Base-by-base conservation (phyloP, 53 echinoderm and acorn worm genomes). In the Mesocentrotus franciscanus region DNA sequence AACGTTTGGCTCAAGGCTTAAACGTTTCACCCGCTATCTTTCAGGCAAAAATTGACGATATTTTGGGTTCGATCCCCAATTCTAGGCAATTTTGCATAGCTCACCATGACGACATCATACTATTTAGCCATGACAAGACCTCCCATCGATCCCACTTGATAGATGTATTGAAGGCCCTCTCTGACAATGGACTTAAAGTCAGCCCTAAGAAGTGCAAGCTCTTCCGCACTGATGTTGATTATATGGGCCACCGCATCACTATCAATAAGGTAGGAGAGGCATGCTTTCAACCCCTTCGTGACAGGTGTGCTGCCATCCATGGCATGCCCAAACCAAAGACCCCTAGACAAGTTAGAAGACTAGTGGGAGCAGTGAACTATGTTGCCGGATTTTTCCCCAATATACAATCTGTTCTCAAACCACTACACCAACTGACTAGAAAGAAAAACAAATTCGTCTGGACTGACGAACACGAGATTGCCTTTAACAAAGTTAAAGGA, bases 21-120 rank as follows among this genome's bases (percentile, higher is more conserved):
- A 81, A 81, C 17, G 42, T 95, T 39, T 90, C 90, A 34, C 96
- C 96, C n/a, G 93, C 76, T 10, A 72, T 96, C 14, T 96, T 96
- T 78, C 96, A 96, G 42, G 95, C 91, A 39, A 95, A 95, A 61
- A 96, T 96, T 68, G 95, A 96, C 66, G 85, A 95, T 22, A 89
- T 96, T 29, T 85, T 96, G 70, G 85, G 61, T n/a, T n/a, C n/a
- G n/a, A n/a, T n/a, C n/a, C n/a, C n/a, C n/a, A n/a, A n/a, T n/a
- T n/a, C n/a, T n/a, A n/a, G n/a, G n/a, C n/a, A n/a, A n/a, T n/a
- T n/a, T n/a, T n/a, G n/a, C n/a, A n/a, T n/a, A n/a, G n/a, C n/a
- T n/a, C n/a, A n/a, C n/a, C n/a, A n/a, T n/a, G n/a, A n/a, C n/a
- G n/a, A n/a, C n/a, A n/a, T n/a, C n/a, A n/a, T n/a, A n/a, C n/a